phyloP scores from a whole-genome alignment of 2,797 vertebrate genomes.

The Cynopterus sphinx region DNA sequence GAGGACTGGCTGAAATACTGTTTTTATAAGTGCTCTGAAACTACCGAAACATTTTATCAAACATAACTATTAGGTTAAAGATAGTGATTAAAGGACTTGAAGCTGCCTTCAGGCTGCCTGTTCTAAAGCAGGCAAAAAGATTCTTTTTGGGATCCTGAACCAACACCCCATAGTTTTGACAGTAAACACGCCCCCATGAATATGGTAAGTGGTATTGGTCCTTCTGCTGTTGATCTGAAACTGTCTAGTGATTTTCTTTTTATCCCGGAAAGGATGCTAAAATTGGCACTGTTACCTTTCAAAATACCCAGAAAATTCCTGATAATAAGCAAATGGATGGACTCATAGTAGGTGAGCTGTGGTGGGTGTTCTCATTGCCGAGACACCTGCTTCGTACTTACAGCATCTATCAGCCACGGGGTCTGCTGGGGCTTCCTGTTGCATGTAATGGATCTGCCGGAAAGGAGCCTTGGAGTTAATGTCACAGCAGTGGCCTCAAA shows the following conservation, averaged over 20 bases:
- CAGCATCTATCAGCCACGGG: background rate
- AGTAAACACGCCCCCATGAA: background rate
- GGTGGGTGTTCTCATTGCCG: background rate
- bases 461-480: slow-evolving; percentile 44
- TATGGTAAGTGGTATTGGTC: background rate
- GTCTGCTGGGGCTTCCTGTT: slow-evolving; percentile 1
- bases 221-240: background rate
- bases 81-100: background rate
- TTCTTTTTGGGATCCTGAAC: background rate
- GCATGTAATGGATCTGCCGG: slow-evolving; percentile 68
- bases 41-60: background rate
- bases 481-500: slow-evolving; percentile 74
- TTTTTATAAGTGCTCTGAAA: background rate
- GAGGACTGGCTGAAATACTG: background rate
- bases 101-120: background rate
- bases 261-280: background rate
- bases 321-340: background rate
- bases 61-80: background rate
- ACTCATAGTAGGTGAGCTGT: background rate
- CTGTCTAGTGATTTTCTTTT: background rate
- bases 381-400: background rate
- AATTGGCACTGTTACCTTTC: background rate
- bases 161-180: background rate
- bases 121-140: background rate
- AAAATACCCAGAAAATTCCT: slow-evolving; percentile 21